These are phyloP conservation scores for Tylochromis polylepis DNA, from an alignment of 2,113 vertebrate genomes.

Conservation along the genomic window DNA sequence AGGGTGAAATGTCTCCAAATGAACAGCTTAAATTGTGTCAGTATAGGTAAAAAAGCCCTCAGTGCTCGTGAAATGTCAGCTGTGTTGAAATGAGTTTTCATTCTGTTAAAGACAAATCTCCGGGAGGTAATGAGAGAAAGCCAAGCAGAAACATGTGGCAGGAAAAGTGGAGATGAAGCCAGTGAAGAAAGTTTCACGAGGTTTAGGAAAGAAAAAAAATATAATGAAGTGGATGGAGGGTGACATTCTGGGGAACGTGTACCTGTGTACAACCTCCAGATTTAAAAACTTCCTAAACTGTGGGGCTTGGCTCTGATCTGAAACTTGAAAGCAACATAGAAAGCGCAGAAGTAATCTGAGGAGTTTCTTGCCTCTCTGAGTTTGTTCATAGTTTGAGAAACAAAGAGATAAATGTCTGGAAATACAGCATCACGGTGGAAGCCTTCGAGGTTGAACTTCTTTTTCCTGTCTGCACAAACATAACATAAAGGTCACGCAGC, in stretches of 20 bases:
- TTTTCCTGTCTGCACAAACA: not conserved
- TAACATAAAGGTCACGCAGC: slow-evolving; percentile 57
- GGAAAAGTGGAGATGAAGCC: not conserved
- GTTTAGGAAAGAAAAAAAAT: not conserved
- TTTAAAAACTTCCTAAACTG: not conserved
- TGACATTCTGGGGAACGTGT: not conserved
- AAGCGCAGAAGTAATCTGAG: not conserved
- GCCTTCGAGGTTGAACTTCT: slow-evolving; percentile 11
- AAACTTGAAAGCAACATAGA: not conserved
- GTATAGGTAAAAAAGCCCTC: slow-evolving; percentile 27
- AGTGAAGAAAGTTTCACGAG: not conserved
- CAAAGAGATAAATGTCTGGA: not conserved
- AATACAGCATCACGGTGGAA: not conserved
- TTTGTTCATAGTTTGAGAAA: not conserved
- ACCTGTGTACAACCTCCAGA: not conserved
- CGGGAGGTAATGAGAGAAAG: slow-evolving; percentile 20
- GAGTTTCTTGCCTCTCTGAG: not conserved
- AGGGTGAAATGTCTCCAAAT: slow-evolving; percentile 28
- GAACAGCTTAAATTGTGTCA: slow-evolving; percentile 30
- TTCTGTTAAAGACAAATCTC: slow-evolving; percentile 41
- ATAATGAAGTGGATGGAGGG: not conserved
- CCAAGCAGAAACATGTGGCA: slow-evolving; percentile 13
- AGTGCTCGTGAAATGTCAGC: slow-evolving; percentile 64
- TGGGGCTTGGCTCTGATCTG: not conserved
- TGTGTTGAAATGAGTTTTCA: slow-evolving; percentile 56